Conservation (phyloP, 2,888 invertebrate genomes). For the Orchesella flavescens region DNA sequence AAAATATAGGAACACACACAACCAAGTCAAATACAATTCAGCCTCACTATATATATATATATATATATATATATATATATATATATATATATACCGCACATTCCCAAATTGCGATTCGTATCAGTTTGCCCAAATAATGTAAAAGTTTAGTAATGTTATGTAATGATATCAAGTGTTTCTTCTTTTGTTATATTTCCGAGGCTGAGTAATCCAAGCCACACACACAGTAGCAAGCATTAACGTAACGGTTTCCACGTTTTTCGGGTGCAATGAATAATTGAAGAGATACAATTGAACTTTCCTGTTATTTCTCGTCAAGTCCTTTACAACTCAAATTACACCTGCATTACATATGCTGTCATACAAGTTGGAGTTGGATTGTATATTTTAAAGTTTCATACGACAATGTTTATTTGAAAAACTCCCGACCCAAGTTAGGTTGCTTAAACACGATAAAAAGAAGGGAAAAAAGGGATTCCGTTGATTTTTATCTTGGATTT, state of each 20-base stretch:
- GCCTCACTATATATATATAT: too few relatives aligned
- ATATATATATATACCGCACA: background rate
- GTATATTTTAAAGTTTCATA: too few relatives aligned
- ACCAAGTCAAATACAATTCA: too few relatives aligned
- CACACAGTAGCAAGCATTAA: background rate
- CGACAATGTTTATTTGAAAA: too few relatives aligned
- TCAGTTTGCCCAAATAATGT: background rate
- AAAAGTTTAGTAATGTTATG: background rate
- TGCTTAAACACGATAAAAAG: too few relatives aligned
- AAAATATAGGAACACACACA: too few relatives aligned
- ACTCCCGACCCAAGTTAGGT: too few relatives aligned
- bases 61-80: too few relatives aligned
- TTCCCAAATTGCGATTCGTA: background rate
- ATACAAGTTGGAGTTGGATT: too few relatives aligned
- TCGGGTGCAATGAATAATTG: constrained; percentile 30
- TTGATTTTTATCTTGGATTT: background rate
- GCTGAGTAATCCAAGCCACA: background rate
- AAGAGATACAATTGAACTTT: constrained; percentile 17
- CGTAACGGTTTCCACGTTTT: background rate
- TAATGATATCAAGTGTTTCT: background rate
- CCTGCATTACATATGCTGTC: background rate
- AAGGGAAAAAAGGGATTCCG: background rate
- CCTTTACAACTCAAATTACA: background rate
- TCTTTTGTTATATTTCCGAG: background rate
- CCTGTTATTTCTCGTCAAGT: background rate